Evolutionary conservation across 2,888 invertebrate genomes (phyloP), one percentile per base, ranked within the genome.

Genomic region (Andrena flavipes): DNA sequence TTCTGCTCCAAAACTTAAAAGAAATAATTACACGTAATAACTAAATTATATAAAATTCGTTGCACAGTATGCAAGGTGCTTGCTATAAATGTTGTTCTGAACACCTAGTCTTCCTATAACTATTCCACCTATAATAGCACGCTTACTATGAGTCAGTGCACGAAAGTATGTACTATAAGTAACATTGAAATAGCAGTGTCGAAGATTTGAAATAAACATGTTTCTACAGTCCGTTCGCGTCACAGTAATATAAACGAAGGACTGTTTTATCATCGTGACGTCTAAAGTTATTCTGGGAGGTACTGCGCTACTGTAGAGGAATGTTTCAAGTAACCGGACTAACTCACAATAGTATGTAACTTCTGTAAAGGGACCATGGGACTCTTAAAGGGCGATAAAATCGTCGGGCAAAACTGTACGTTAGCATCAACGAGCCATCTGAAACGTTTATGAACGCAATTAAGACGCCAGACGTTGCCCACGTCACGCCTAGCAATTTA

Each of bases 401-500:
- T 74, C 49, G 35, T 74, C 76, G 67, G 35, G 35, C 80, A 82
- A 26, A 76, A 87, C 71, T 79, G 77, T 59, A 59, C 62, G 29
- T 76, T 74, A 63, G 64, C 86, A 80, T 84, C 84, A 87, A 83
- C 84, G 82, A 51, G 56, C 63, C 82, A 77, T 83, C 82, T 69
- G 80, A 78, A 85, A 75, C 86, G 79, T 86, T 90, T 88, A 89
- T 90, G 86, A 89, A 90, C 86, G 89, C 88, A 92, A 91, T 91
- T 92, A 91, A 92, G 91, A 89, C 87, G 85, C 87, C 91, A 91
- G 92, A 92, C 92, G 88, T 76, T 71, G 85, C 79, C 82, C 82
- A 23, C 87, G 88, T 90, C 91, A 89, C 90, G 89, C 84, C 82
- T 78, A 85, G 68, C 76, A 85, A 78, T 89, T 90, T 88, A 80